phyloP scores from a whole-genome alignment of 2,113 vertebrate species.

The Ceyx cyanopectus region DNA sequence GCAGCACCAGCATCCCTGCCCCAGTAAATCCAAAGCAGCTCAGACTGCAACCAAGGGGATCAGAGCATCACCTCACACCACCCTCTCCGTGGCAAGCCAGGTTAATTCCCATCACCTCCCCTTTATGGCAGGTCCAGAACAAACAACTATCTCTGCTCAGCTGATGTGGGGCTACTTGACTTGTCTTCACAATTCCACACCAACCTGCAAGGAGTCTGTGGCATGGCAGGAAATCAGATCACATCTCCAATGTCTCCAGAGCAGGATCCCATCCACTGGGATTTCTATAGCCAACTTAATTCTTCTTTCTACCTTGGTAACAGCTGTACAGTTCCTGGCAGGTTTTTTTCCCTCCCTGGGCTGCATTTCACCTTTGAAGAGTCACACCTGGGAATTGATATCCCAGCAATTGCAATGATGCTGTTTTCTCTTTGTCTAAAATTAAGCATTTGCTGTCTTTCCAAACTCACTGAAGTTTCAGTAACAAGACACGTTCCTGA shows the following conservation, averaged over 20 bases:
- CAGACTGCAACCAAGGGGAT: background rate
- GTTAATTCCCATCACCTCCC: background rate
- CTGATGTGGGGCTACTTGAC: background rate
- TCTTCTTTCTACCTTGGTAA: background rate
- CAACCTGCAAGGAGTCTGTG: background rate
- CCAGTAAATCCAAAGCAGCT: slow-evolving; percentile 13
- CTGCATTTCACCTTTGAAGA: background rate
- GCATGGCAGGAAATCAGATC: background rate
- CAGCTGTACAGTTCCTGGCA: background rate
- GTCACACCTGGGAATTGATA: background rate
- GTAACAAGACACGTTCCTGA: background rate
- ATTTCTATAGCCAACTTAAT: background rate
- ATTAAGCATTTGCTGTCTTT: background rate
- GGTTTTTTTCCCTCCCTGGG: background rate
- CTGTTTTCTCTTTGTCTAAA: slow-evolving; percentile 9
- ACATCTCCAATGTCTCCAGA: background rate
- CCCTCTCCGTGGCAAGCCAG: background rate
- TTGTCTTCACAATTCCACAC: background rate
- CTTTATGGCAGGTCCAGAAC: background rate
- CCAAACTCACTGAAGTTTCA: background rate
- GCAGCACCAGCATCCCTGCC: slow-evolving; percentile 1
- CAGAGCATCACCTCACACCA: background rate
- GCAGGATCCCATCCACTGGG: background rate
- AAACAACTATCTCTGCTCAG: background rate
- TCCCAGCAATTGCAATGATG: background rate